phyloP scores from a whole-genome alignment of 1,140 invertebrate genomes.

The Araneus ventricosus region DNA sequence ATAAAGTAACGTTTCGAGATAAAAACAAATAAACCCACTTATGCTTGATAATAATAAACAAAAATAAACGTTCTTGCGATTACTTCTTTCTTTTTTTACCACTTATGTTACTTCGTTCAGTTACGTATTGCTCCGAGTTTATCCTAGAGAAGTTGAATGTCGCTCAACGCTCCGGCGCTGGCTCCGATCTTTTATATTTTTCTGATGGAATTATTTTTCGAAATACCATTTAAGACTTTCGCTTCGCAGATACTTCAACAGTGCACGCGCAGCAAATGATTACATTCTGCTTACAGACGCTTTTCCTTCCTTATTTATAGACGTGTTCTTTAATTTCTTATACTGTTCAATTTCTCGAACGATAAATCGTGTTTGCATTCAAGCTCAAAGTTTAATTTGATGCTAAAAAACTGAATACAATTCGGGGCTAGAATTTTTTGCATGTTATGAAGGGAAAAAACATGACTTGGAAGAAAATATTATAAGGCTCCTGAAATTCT shows the following conservation, averaged over 20 bases:
- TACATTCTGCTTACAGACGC: neutral
- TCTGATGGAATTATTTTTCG: neutral
- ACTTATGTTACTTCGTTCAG: no score
- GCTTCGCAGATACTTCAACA: neutral
- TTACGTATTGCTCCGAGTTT: neutral
- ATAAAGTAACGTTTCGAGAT: no score
- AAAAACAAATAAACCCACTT: no score
- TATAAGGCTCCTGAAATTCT: neutral
- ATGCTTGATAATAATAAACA: no score
- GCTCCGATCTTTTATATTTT: neutral
- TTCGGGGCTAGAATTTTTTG: neutral
- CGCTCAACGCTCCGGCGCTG: neutral
- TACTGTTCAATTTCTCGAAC: neutral
- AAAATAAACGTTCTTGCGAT: no score
- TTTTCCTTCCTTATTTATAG: neutral
- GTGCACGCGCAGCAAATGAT: neutral
- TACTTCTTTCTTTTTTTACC: no score
- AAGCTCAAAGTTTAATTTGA: neutral
- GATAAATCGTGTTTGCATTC: neutral
- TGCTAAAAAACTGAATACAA: neutral
- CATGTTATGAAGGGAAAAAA: neutral
- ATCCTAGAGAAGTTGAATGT: neutral
- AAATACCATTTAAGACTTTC: constrained; percentile 13
- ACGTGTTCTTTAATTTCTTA: neutral
- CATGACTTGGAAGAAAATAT: neutral